Percentiles rank a stretch among this genome's conserved stretches.
phyloP scores from a whole-genome alignment of 2,113 vertebrate species.

The Chroicocephalus ridibundus region DNA sequence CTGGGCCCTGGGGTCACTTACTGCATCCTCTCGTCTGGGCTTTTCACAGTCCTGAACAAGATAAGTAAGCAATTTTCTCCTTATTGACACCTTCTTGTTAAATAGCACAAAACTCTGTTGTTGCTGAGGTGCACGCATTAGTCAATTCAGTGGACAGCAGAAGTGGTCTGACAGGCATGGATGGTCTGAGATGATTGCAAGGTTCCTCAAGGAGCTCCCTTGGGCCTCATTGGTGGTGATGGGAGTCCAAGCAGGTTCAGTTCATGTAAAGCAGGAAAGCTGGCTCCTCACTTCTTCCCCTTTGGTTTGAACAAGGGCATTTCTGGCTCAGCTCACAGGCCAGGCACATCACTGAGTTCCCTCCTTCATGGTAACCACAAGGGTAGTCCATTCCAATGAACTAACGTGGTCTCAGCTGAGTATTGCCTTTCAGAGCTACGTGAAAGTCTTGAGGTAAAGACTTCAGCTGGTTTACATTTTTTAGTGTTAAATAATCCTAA shows the following conservation, averaged over 20 bases:
- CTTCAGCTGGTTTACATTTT: background rate
- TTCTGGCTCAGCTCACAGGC: background rate
- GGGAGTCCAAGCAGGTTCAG: background rate
- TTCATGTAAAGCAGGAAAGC: background rate
- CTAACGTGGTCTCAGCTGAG: background rate
- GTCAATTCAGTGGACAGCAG: background rate
- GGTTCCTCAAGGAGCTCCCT: background rate
- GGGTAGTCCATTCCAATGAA: background rate
- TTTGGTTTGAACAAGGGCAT: accelerated
- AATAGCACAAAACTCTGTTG: background rate
- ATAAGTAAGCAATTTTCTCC: background rate
- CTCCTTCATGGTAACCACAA: background rate
- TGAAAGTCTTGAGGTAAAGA: background rate
- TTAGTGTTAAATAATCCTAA: background rate
- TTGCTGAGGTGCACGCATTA: background rate
- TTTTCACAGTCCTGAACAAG: background rate
- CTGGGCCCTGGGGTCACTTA: background rate
- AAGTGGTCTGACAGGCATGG: background rate
- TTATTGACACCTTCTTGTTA: background rate
- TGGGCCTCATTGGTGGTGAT: background rate
- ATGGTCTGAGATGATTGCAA: background rate
- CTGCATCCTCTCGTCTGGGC: background rate
- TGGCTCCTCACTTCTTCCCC: background rate
- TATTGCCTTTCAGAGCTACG: background rate
- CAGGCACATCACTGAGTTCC: background rate